Evolutionary conservation across 2,113 vertebrate species (phyloP), one percentile per base, ranked within the genome.

Genomic region (Periophthalmus modestus): DNA sequence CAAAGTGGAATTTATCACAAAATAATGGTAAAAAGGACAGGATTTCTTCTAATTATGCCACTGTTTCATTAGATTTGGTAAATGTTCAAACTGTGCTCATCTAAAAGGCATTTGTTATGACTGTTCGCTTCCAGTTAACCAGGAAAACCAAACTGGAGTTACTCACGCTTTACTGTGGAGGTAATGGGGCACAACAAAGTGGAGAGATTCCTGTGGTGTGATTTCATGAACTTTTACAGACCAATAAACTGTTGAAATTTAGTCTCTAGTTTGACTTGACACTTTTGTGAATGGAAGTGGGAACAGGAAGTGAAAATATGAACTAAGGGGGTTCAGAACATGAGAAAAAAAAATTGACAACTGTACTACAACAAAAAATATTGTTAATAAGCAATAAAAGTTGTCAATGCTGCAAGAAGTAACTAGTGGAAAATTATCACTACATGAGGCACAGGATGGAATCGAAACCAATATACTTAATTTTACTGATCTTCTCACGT

Each of bases 11-110:
- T 65, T 72, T 74, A 21, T 14, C 13, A 15, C 57, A 28, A 14
- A 59, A 28, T 5, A 4, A 13, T 28, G 23, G 57, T 59, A 59
- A 59, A 70, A 75, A 69, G 87, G 86, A 88, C 23, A 85, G 88
- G 84, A 71, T 90, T 92, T 92, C 90, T 87, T 90, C 86, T 77
- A 71, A 65, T 46, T 1, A 9, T 72, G 75, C 65, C 65, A 74
- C 80, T 73, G 80, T 69, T 66, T 48, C 36, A 1, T 54, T 24
- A 23, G 43, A 33, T 79, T 19, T 10, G 19, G 70, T 55, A 71
- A 76, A 79, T 68, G 52, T 62, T 71, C 43, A 71, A 71, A 19
- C 68, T 11, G 28, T 28, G 47, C 66, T 84, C 74, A 72, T 79
- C 52, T 69, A 28, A n/a, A 57, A 58, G 62, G 48, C 57, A 58